Evolutionary conservation across 2,113 vertebrate genomes (phyloP), one percentile per base, ranked within the genome.

Genomic region (Periophthalmodon schlosseri): DNA sequence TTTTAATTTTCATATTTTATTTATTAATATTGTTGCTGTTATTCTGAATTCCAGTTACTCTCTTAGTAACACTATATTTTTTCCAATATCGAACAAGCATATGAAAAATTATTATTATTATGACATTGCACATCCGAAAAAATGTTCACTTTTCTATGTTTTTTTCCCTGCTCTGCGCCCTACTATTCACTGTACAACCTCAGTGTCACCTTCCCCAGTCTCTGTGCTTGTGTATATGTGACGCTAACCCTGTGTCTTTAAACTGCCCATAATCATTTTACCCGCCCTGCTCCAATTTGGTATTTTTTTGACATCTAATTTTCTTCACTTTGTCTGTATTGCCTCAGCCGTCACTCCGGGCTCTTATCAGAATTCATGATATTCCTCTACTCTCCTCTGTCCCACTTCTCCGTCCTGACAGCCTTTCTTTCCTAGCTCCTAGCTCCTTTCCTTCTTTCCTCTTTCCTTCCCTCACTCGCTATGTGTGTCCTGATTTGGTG

Each of bases 361-460:
- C 67, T 21, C 28, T 85, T 83, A 85, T 90, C 84, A 76, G 72
- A 81, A 86, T 83, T 85, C 82, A 81, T 85, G 85, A 90, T 76
- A 76, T 87, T 85, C 63, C 64, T 47, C 75, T 68, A n/a, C 76
- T 82, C 75, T 24, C 20, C 68, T 49, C 50, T 36, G 67, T 16
- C n/a, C 58, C 68, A 34, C 70, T 68, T 23, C 64, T 60, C 68
- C 69, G 24, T 47, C 44, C 34, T 70, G 54, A 70, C 69, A 4
- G 5, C 6, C 78, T 63, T 68, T 23, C 54, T 75, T 50, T 23
- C 70, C 23, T 60, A 13, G 21, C 57, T 60, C 24, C 57, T 28
- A 60, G 23, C 57, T 60, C 23, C 57, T 60, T 21, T 21, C 52
- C 52, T 56, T 10, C 52, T 78, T 64, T 81, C 82, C 74, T 87